phyloP scores from a whole-genome alignment of 2,113 vertebrate genomes.

The Podarcis cretensis region DNA sequence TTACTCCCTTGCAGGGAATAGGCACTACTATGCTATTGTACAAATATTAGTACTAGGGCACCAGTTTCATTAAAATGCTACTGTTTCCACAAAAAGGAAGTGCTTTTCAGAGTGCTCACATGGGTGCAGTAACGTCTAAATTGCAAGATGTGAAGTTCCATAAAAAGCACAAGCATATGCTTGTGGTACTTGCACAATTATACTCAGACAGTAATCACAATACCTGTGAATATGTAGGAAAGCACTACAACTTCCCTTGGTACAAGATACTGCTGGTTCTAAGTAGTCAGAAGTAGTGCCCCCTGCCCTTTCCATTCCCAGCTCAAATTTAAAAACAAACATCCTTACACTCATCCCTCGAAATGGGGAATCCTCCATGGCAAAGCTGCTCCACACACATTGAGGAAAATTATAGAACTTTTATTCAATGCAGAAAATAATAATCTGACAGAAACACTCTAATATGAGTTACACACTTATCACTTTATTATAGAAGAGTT shows the following conservation, averaged over 20 bases:
- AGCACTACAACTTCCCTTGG: neutral
- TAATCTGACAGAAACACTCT: neutral
- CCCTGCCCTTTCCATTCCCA: neutral
- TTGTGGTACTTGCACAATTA: neutral
- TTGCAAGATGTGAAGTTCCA: neutral
- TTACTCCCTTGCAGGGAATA: neutral
- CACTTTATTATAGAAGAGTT: neutral
- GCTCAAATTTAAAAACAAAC: neutral
- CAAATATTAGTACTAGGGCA: no score
- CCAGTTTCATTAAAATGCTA: neutral
- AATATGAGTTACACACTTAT: fast-evolving
- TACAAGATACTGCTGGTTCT: neutral
- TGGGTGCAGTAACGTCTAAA: neutral
- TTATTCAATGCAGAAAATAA: neutral
- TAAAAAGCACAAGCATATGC: neutral
- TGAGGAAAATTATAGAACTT: neutral
- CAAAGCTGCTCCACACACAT: neutral
- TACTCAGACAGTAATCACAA: neutral
- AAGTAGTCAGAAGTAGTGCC: neutral
- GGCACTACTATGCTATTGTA: neutral
- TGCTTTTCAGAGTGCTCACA: neutral
- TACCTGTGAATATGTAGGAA: neutral
- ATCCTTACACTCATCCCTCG: neutral
- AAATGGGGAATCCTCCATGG: neutral
- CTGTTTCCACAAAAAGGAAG: neutral